These are phyloP conservation scores for Capitella teleta DNA, from an alignment of 1,140 invertebrate genomes.

Conservation along the genomic window DNA sequence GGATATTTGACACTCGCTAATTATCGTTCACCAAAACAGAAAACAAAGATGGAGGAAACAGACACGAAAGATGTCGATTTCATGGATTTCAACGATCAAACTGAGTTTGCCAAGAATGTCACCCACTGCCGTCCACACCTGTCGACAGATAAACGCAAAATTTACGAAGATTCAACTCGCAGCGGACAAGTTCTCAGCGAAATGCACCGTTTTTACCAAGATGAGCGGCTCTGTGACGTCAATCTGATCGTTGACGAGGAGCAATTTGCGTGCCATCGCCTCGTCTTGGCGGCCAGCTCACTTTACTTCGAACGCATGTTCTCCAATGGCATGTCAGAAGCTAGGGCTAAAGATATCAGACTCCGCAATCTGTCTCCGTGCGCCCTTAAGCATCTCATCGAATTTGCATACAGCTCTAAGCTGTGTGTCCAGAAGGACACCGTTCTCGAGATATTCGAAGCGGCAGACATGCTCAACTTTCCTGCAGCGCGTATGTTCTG, in stretches of 20 bases:
- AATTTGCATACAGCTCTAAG: slow-evolving; percentile 12
- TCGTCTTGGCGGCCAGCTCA: slow-evolving; percentile 13
- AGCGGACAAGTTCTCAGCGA: slow-evolving; percentile 6
- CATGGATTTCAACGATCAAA: slow-evolving; percentile 10
- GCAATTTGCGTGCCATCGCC: slow-evolving; percentile 9
- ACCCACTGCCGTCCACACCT: slow-evolving; percentile 4
- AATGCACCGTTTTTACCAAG: slow-evolving; percentile 12
- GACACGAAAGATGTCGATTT: too few species aligned
- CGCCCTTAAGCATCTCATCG: slow-evolving; percentile 7
- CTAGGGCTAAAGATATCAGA: slow-evolving; percentile 5
- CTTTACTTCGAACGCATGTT: slow-evolving; percentile 15
- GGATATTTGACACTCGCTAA: too few species aligned
- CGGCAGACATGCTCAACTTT: slow-evolving; percentile 15
- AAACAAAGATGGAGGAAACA: too few species aligned
- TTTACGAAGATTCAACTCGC: slow-evolving; percentile 6
- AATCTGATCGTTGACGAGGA: slow-evolving; percentile 1
- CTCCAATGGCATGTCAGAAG: slow-evolving; percentile 11
- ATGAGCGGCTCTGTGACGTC: slow-evolving; percentile 10
- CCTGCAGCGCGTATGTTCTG: slow-evolving; percentile 11
- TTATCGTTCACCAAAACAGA: too few species aligned
- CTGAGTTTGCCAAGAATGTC: background rate
- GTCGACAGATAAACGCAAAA: slow-evolving; percentile 1
- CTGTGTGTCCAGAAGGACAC: slow-evolving; percentile 7
- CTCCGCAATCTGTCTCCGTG: slow-evolving; percentile 3
- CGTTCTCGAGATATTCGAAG: slow-evolving; percentile 12